Conservation (phyloP, 2,797 vertebrate genomes). For the Spheniscus humboldti region DNA sequence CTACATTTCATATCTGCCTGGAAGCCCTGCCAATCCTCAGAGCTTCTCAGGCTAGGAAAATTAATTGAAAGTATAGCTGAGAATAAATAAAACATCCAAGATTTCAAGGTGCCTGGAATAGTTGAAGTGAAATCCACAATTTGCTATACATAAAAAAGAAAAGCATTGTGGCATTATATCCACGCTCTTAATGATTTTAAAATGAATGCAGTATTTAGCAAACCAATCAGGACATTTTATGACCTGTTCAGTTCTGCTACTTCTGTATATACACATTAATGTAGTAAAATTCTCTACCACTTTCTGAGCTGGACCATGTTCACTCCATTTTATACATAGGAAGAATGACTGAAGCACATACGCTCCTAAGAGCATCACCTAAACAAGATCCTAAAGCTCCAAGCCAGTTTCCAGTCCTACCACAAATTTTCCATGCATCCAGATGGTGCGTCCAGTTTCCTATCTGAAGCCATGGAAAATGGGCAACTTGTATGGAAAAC, state of each 20-base stretch:
- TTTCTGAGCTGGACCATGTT: not conserved
- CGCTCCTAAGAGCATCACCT: fast-evolving
- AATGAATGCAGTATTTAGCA: not conserved
- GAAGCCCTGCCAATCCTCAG: not conserved
- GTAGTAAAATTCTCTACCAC: not conserved
- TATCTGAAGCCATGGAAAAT: not conserved
- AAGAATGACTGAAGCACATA: not conserved
- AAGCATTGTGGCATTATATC: not conserved
- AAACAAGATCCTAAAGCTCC: not conserved
- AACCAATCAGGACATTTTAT: not conserved
- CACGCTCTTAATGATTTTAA: not conserved
- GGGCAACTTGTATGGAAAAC: not conserved
- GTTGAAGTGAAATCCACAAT: not conserved
- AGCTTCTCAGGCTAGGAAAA: not conserved
- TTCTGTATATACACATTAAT: not conserved
- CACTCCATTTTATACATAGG: not conserved
- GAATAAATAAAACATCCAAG: not conserved
- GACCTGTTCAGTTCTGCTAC: not conserved
- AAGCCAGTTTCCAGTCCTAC: not conserved
- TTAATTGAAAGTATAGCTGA: not conserved
- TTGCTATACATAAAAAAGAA: not conserved
- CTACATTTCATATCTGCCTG: not conserved
- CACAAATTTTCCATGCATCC: not conserved
- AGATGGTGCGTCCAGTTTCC: not conserved
- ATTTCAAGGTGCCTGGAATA: not conserved